These are phyloP conservation scores for Nomada flava DNA, from an alignment of 2,888 invertebrate species.

Conservation along the genomic window DNA sequence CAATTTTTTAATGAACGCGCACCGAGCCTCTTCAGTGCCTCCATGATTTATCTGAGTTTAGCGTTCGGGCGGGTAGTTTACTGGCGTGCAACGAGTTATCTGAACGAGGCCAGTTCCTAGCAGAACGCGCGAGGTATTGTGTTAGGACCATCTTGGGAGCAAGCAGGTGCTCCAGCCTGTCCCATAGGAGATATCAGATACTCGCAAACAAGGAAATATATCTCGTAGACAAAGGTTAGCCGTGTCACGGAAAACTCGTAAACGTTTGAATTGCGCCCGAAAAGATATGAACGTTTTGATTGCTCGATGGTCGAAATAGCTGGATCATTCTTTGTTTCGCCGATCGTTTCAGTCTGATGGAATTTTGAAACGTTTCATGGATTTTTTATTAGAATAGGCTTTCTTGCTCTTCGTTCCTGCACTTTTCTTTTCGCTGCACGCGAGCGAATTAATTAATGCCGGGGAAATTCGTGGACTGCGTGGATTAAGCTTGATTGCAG, in stretches of 20 bases:
- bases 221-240: slow-evolving; percentile 66
- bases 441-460: slow-evolving; percentile 40
- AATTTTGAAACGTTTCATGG: neutral
- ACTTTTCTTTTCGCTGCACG: neutral
- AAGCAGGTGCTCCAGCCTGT: slow-evolving; percentile 68
- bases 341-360: neutral
- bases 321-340: slow-evolving; percentile 8
- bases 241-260: slow-evolving; percentile 63
- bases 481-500: slow-evolving; percentile 11
- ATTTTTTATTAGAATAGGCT: neutral
- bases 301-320: neutral
- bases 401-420: too few relatives aligned
- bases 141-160: slow-evolving; percentile 71
- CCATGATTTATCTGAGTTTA: slow-evolving; percentile 45
- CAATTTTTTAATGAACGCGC: slow-evolving; percentile 34
- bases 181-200: slow-evolving; percentile 70
- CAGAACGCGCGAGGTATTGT: slow-evolving; percentile 58
- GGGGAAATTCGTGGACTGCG: slow-evolving; percentile 5
- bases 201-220: slow-evolving; percentile 67
- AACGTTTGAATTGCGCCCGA: slow-evolving; percentile 54
- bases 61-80: slow-evolving; percentile 33
- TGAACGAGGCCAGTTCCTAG: slow-evolving; percentile 57
- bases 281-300: slow-evolving; percentile 56
- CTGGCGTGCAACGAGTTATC: slow-evolving; percentile 30
- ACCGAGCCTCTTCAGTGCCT: neutral